Conservation (phyloP, 1,140 invertebrate genomes). For the Piezodorus guildinii region DNA sequence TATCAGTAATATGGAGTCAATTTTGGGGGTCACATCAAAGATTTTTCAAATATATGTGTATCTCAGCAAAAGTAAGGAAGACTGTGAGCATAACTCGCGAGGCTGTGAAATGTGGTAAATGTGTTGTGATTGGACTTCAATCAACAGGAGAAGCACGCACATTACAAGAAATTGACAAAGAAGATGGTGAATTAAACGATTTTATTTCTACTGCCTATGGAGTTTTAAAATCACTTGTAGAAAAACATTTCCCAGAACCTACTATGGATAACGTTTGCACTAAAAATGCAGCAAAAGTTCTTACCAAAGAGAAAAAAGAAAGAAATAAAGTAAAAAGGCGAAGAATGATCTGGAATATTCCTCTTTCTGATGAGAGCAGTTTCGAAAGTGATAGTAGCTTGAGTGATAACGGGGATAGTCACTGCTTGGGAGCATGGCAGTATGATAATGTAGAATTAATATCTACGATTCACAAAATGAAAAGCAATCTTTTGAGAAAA, state of each 20-base stretch:
- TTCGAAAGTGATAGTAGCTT: slow-evolving; percentile 33
- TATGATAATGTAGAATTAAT: slow-evolving; percentile 38
- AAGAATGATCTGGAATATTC: slow-evolving; percentile 29
- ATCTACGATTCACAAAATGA: slow-evolving; percentile 77
- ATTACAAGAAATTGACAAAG: slow-evolving; percentile 85
- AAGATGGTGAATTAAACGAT: slow-evolving; percentile 89
- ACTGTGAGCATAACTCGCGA: slow-evolving; percentile 55
- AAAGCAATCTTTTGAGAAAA: slow-evolving; percentile 72
- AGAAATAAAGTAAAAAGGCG: slow-evolving; percentile 25
- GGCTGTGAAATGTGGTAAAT: slow-evolving; percentile 91
- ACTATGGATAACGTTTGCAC: slow-evolving; percentile 61
- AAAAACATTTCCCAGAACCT: slow-evolving; percentile 93
- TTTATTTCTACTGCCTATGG: slow-evolving; percentile 99
- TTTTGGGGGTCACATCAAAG: slow-evolving; percentile 99
- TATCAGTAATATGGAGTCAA: slow-evolving; percentile 91
- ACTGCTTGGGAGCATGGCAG: too few species aligned
- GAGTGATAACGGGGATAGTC: slow-evolving; percentile 39
- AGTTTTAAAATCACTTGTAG: slow-evolving; percentile 85
- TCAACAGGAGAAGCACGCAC: slow-evolving; percentile 96
- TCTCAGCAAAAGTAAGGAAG: slow-evolving; percentile 88
- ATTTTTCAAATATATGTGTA: slow-evolving; percentile 99
- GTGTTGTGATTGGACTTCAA: slow-evolving; percentile 97
- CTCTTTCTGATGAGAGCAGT: slow-evolving; percentile 37
- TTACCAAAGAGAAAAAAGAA: slow-evolving; percentile 32
- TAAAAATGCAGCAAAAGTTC: slow-evolving; percentile 29